Evolutionary conservation across 2,888 invertebrate species (phyloP).

Genomic region (Mystacides longicornis): DNA sequence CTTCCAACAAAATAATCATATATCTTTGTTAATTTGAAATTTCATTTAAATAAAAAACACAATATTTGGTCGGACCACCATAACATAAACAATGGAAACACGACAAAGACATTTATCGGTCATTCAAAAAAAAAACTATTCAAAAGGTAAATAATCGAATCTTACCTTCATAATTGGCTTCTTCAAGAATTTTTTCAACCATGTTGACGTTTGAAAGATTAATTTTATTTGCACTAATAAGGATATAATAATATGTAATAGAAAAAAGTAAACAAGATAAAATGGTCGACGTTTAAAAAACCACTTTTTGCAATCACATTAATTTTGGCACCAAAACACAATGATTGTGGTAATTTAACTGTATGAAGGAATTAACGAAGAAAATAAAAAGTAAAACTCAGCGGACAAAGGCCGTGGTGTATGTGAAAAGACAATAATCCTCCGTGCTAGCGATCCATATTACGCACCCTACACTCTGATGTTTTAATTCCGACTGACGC

Average conservation of each 20-base stretch:
- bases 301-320: constrained; percentile 13
- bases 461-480: constrained; percentile 17
- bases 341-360: constrained; percentile 2
- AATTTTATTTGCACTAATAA: constrained; percentile 14
- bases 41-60: no score
- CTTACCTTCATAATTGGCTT: constrained; percentile 51
- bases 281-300: constrained; percentile 12
- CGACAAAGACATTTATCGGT: no score
- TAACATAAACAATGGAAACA: no score
- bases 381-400: constrained; percentile 18
- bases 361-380: constrained; percentile 13
- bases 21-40: no score
- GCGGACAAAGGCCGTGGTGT: constrained; percentile 24
- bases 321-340: constrained; percentile 15
- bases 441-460: constrained; percentile 23
- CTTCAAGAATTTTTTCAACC: constrained; percentile 52
- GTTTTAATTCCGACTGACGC: constrained; percentile 22
- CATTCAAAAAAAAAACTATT: no score
- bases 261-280: constrained; percentile 16
- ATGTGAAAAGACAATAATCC: constrained; percentile 19
- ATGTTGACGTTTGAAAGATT: constrained; percentile 25
- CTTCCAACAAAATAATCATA: no score
- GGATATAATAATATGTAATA: constrained; percentile 7
- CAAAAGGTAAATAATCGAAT: no score
- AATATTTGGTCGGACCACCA: no score